Conservation (phyloP, 1,140 invertebrate species). For the Bradynema listronoti region DNA sequence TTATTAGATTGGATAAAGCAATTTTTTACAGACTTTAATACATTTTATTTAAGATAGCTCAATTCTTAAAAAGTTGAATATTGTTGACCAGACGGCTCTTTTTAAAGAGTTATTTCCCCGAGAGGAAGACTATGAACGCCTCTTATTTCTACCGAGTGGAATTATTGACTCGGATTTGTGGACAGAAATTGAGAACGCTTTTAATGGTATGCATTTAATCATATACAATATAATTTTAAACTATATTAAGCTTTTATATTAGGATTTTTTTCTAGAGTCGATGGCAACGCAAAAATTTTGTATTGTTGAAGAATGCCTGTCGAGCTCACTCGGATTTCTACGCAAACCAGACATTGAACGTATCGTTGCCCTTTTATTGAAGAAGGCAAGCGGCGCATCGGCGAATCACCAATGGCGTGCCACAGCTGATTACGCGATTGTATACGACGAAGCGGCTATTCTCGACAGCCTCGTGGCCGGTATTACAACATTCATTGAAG, state of each 20-base stretch:
- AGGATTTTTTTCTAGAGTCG: slow-evolving; percentile 23
- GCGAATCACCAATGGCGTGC: neutral
- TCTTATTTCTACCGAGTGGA: slow-evolving; percentile 29
- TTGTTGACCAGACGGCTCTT: slow-evolving; percentile 22
- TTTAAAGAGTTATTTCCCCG: slow-evolving; percentile 33
- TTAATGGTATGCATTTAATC: slow-evolving; percentile 26
- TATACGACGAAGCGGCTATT: slow-evolving; percentile 5
- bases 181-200: slow-evolving; percentile 12
- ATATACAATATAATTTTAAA: slow-evolving; percentile 9
- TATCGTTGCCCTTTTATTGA: too few relatives aligned
- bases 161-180: slow-evolving; percentile 20
- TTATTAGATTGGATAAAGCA: neutral
- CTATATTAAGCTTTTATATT: neutral
- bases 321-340: slow-evolving; percentile 14
- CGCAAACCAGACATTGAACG: neutral
- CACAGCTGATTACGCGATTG: slow-evolving; percentile 2
- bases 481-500: slow-evolving; percentile 13
- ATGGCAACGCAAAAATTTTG: slow-evolving; percentile 21
- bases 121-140: slow-evolving; percentile 24
- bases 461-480: neutral
- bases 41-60: slow-evolving; percentile 20
- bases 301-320: slow-evolving; percentile 22
- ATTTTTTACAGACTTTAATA: neutral
- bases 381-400: neutral
- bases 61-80: slow-evolving; percentile 24